Conservation (phyloP, 2,888 invertebrate genomes). For the Acleris holmiana region DNA sequence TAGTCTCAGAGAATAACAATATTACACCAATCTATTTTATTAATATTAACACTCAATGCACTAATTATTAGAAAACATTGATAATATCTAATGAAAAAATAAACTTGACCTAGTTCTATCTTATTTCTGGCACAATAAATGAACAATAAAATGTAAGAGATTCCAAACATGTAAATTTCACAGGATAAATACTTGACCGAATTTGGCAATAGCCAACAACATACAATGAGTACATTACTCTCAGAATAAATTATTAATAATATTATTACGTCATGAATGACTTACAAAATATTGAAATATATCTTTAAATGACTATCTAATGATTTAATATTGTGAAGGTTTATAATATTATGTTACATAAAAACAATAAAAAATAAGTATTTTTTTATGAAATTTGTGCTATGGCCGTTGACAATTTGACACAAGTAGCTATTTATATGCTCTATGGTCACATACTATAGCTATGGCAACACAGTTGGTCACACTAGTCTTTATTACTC, state of each 20-base stretch:
- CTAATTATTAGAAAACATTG: constrained; percentile 34
- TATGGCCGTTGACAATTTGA: constrained; percentile 26
- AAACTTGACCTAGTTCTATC: constrained; percentile 39
- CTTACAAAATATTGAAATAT: constrained; percentile 22
- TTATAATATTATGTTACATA: no score
- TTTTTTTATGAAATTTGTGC: constrained; percentile 28
- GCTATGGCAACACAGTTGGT: constrained; percentile 18
- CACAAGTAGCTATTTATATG: not conserved
- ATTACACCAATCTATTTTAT: constrained; percentile 65
- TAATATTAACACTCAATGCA: constrained; percentile 46
- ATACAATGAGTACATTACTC: constrained; percentile 31
- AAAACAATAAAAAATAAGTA: no score
- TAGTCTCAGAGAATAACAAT: constrained; percentile 71
- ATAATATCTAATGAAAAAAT: constrained; percentile 37
- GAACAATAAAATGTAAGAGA: constrained; percentile 39
- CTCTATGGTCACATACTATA: constrained; percentile 14
- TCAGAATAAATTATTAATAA: constrained; percentile 31
- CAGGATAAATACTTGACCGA: constrained; percentile 31
- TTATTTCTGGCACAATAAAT: constrained; percentile 63
- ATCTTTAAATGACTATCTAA: no score
- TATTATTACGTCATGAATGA: constrained; percentile 7
- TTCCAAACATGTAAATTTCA: constrained; percentile 36
- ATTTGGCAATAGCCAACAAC: constrained; percentile 35
- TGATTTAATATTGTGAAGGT: no score
- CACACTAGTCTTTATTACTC: no score